Conservation (phyloP, 2,888 invertebrate species). For the Troides helena region DNA sequence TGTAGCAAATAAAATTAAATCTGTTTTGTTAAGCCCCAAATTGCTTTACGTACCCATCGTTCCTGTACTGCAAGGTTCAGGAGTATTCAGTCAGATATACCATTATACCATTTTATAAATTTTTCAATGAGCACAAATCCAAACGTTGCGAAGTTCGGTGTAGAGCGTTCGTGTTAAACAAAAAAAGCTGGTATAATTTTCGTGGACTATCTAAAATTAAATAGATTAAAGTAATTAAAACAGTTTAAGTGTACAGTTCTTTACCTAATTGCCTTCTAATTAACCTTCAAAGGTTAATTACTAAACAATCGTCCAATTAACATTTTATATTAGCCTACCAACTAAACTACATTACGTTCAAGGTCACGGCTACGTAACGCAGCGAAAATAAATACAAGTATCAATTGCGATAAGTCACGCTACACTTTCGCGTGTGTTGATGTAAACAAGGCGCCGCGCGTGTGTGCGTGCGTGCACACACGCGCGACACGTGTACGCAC, state of each 20-base stretch:
- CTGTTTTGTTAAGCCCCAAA: no score
- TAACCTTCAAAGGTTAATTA: conserved; percentile 1
- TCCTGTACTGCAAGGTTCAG: no score
- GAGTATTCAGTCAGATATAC: no score
- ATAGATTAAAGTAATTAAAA: no score
- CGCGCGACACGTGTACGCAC: conserved; percentile 32
- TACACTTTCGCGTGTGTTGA: conserved; percentile 56
- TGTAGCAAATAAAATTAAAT: no score
- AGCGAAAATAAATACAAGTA: conserved; percentile 37
- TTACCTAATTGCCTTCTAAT: background rate
- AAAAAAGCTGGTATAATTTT: background rate
- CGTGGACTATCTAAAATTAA: no score
- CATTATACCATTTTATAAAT: no score
- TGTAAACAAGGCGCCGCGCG: conserved; percentile 61
- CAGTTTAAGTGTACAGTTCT: background rate
- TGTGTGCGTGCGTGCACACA: conserved; percentile 32
- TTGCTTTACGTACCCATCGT: no score
- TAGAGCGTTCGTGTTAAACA: no score
- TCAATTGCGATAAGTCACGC: conserved; percentile 43
- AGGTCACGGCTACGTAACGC: conserved; percentile 3
- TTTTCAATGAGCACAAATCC: no score
- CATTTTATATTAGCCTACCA: conserved; percentile 1
- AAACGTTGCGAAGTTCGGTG: no score
- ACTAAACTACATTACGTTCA: conserved; percentile 5
- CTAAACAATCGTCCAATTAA: background rate